Evolutionary conservation across 2,113 vertebrate genomes (phyloP).

Genomic region (Pelusios castaneus): DNA sequence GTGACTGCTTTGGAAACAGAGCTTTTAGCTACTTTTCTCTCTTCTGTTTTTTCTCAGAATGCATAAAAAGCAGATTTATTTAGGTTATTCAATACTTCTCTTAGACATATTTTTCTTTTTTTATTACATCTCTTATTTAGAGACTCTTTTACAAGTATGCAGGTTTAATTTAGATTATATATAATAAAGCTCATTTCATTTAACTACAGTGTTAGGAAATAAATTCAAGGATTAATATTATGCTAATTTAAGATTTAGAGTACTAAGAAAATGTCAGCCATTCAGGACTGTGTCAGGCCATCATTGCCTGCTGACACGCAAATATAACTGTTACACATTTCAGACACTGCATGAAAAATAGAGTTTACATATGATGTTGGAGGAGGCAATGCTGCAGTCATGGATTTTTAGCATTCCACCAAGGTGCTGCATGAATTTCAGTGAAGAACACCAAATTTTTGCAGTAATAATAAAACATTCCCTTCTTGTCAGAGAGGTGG

Average conservation of each 20-base stretch:
- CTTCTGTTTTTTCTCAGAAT: neutral
- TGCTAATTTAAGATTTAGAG: slow-evolving; percentile 23
- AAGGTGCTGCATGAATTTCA: neutral
- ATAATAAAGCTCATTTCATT: neutral
- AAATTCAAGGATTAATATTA: slow-evolving; percentile 32
- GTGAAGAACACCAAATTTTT: neutral
- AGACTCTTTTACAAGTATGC: neutral
- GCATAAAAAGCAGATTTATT: neutral
- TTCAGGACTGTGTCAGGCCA: slow-evolving; percentile 4
- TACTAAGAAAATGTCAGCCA: slow-evolving; percentile 19
- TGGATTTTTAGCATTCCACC: neutral
- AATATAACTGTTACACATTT: slow-evolving; percentile 3
- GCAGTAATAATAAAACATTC: neutral
- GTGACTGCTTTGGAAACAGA: neutral
- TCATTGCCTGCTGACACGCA: neutral
- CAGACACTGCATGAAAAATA: neutral
- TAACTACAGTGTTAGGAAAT: neutral
- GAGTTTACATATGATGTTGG: neutral
- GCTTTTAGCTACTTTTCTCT: neutral
- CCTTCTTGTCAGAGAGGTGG: neutral
- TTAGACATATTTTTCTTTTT: neutral
- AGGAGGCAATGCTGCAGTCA: neutral
- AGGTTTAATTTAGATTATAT: slow-evolving; percentile 29
- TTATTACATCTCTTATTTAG: neutral
- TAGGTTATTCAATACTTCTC: neutral